Evolutionary conservation across 2,113 vertebrate genomes (phyloP).

Genomic region (Mormyrus iriodes): DNA sequence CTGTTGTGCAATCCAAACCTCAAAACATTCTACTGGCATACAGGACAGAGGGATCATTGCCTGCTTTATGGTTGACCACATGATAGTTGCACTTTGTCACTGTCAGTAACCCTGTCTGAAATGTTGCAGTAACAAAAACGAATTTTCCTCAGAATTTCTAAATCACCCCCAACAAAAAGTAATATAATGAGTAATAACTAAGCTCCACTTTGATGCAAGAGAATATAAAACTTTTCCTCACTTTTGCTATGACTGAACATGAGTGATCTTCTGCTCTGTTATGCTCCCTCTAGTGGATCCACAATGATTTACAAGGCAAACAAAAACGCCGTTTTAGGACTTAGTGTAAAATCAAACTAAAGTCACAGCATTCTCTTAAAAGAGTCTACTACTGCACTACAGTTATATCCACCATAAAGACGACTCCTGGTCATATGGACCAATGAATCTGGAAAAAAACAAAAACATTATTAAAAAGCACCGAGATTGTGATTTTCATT

Average conservation of each 20-base stretch:
- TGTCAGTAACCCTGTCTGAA: background rate
- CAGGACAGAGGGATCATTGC: background rate
- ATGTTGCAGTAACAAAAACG: background rate
- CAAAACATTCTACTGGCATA: background rate
- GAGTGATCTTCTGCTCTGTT: background rate
- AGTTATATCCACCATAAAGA: background rate
- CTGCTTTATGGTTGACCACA: background rate
- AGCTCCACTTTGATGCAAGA: background rate
- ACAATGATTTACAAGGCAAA: background rate
- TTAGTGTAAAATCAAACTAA: background rate
- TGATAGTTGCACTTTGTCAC: conserved; percentile 1
- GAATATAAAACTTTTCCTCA: background rate
- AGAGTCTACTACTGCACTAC: background rate
- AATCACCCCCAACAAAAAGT: background rate
- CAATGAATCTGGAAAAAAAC: background rate
- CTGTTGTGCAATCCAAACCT: background rate
- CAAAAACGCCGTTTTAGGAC: background rate
- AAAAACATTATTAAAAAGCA: background rate
- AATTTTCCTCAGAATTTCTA: background rate
- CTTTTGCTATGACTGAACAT: background rate
- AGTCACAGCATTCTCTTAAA: background rate
- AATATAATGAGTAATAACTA: background rate
- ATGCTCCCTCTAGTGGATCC: conserved; percentile 24
- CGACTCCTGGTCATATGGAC: background rate
- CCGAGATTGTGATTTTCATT: background rate